Evolutionary conservation across 2,797 vertebrate genomes (phyloP).

Genomic region (Coregonus ussuriensis): DNA sequence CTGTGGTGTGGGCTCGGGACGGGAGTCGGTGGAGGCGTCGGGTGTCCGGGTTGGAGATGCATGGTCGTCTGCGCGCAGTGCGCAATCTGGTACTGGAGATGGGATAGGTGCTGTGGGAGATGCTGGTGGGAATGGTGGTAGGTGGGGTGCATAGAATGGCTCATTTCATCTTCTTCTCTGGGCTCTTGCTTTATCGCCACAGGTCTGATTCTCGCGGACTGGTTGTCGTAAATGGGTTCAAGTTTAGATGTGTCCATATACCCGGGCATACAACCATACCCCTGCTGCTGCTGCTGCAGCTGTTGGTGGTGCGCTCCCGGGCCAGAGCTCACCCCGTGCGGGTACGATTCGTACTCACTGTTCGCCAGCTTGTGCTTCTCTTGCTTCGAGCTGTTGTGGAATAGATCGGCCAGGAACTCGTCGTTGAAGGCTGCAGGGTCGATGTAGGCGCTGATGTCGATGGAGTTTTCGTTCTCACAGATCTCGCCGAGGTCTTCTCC

Average conservation of each 20-base stretch:
- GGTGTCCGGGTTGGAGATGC: slow-evolving; percentile 94
- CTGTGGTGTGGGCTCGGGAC: slow-evolving; percentile 90
- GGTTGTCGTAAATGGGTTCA: slow-evolving; percentile 85
- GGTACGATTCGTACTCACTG: slow-evolving; percentile 80
- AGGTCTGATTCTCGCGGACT: slow-evolving; percentile 80
- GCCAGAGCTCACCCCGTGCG: slow-evolving; percentile 45
- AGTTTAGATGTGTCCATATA: slow-evolving; percentile 87
- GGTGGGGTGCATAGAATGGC: slow-evolving; percentile 74
- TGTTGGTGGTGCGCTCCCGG: slow-evolving; percentile 69
- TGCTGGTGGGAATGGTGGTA: slow-evolving; percentile 77
- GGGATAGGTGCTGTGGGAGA: slow-evolving; percentile 81
- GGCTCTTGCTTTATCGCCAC: slow-evolving; percentile 94
- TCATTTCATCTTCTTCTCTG: slow-evolving; percentile 86
- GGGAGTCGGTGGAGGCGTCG: slow-evolving; percentile 93
- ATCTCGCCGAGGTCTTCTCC: slow-evolving; percentile 84
- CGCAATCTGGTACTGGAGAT: slow-evolving; percentile 94
- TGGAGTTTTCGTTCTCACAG: slow-evolving; percentile 96
- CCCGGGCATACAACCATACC: slow-evolving; percentile 3
- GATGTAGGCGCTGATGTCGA: slow-evolving; percentile 98
- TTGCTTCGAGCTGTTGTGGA: slow-evolving; percentile 91
- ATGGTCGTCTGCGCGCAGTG: slow-evolving; percentile 96
- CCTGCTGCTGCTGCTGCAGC: slow-evolving; percentile 57
- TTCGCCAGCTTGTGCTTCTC: slow-evolving; percentile 78
- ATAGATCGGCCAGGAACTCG: slow-evolving; percentile 96
- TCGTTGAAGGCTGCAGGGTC: slow-evolving; percentile 97